Evolutionary conservation across 2,888 invertebrate species (phyloP).

Genomic region (Cepaea hortensis): DNA sequence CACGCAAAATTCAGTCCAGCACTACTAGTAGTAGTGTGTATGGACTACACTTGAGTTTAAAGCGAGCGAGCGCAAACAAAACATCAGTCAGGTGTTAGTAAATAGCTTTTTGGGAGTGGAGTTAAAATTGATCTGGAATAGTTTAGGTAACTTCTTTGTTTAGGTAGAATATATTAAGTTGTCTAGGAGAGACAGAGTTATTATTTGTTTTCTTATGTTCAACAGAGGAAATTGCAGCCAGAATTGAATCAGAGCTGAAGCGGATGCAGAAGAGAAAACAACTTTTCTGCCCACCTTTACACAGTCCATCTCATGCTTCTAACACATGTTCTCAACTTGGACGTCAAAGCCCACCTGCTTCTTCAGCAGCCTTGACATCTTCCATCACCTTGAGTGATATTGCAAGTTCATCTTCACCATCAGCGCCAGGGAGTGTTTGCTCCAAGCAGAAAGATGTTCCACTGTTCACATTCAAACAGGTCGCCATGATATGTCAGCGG

Average conservation of each 20-base stretch:
- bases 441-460: constrained; percentile 83
- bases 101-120: no score
- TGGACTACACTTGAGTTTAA: no score
- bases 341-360: constrained; percentile 44
- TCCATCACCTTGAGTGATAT: constrained; percentile 51
- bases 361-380: constrained; percentile 49
- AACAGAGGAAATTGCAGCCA: constrained; percentile 93
- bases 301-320: constrained; percentile 59
- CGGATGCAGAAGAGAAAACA: constrained; percentile 92
- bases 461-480: constrained; percentile 95
- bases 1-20: no score
- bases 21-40: no score
- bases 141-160: no score
- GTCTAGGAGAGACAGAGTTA: no score
- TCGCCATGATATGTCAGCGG: constrained; percentile 96
- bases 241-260: constrained; percentile 93
- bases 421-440: constrained; percentile 69
- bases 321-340: constrained; percentile 54
- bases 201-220: constrained; percentile 39
- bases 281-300: constrained; percentile 81
- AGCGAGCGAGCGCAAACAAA: no score
- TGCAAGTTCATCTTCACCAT: constrained; percentile 60
- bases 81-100: no score
- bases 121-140: no score
- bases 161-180: no score